These are phyloP conservation scores for Podocnemis expansa DNA, from an alignment of 2,113 vertebrate species.

Conservation along the genomic window DNA sequence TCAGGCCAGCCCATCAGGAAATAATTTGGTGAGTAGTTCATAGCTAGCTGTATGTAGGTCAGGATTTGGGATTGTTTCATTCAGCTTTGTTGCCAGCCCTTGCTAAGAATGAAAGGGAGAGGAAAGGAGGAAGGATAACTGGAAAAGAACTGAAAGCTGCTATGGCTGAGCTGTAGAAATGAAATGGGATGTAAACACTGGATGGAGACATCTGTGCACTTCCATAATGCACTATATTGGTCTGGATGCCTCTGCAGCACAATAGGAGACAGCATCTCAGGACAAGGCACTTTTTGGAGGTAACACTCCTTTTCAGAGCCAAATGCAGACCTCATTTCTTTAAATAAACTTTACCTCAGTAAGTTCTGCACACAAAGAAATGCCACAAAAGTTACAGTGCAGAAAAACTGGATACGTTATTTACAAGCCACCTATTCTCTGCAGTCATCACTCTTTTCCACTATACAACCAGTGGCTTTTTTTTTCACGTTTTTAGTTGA, in stretches of 20 bases:
- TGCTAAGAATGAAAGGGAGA: background rate
- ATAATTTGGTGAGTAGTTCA: background rate
- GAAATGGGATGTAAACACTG: background rate
- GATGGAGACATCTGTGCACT: background rate
- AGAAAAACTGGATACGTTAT: background rate
- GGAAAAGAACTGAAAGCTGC: background rate
- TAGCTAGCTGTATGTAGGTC: background rate
- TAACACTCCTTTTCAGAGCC: background rate
- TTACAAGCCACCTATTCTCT: background rate
- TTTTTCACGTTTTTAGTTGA: background rate
- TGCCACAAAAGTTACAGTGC: background rate
- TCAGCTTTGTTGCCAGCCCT: accelerated
- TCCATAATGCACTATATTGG: background rate
- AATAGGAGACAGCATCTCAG: background rate
- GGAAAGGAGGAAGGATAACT: background rate
- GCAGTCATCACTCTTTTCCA: background rate
- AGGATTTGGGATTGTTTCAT: background rate
- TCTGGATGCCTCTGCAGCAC: background rate
- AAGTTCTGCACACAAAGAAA: background rate
- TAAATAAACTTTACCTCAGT: background rate
- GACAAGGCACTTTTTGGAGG: background rate
- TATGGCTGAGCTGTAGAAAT: background rate
- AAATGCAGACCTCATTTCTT: background rate
- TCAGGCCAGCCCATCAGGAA: background rate
- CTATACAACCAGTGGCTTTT: background rate